Percentiles rank a stretch among this genome's conserved stretches.
Evolutionary conservation across 2,888 invertebrate genomes (phyloP).

Genomic region (Pterobdella sp.): DNA sequence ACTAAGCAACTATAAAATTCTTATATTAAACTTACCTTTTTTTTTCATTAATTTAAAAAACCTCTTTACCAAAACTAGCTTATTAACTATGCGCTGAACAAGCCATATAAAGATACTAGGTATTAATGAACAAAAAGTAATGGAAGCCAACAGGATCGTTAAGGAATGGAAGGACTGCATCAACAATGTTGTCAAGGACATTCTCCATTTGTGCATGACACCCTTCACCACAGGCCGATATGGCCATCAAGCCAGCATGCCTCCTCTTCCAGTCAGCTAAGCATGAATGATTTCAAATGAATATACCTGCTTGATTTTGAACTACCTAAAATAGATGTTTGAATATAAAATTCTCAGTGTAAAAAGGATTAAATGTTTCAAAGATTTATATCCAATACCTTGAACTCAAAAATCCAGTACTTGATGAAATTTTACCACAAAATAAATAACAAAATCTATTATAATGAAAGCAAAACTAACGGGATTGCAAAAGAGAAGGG

Average conservation of each 20-base stretch:
- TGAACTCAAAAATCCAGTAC: background rate
- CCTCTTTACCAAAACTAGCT: background rate
- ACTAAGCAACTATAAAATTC: background rate
- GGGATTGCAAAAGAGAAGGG: constrained; percentile 74
- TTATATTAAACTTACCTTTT: background rate
- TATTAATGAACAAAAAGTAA: no score
- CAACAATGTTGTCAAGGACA: constrained; percentile 83
- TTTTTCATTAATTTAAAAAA: background rate
- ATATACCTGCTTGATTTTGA: background rate
- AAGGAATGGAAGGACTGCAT: constrained; percentile 76
- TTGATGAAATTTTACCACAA: background rate
- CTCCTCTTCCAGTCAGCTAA: constrained; percentile 53
- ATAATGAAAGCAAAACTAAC: constrained; percentile 44
- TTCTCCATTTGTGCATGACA: constrained; percentile 96
- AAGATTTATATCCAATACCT: background rate
- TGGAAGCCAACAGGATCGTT: constrained; percentile 65
- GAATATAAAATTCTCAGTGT: no score
- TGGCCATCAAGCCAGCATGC: constrained; percentile 97
- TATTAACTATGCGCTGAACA: background rate
- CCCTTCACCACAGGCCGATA: constrained; percentile 95
- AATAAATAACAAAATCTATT: background rate
- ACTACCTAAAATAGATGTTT: background rate
- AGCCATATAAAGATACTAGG: background rate
- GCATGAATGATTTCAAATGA: constrained; percentile 2
- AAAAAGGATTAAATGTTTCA: no score